Conservation (phyloP, 92 coral and sea anemone genomes). For the Palythoa heliodiscus region DNA sequence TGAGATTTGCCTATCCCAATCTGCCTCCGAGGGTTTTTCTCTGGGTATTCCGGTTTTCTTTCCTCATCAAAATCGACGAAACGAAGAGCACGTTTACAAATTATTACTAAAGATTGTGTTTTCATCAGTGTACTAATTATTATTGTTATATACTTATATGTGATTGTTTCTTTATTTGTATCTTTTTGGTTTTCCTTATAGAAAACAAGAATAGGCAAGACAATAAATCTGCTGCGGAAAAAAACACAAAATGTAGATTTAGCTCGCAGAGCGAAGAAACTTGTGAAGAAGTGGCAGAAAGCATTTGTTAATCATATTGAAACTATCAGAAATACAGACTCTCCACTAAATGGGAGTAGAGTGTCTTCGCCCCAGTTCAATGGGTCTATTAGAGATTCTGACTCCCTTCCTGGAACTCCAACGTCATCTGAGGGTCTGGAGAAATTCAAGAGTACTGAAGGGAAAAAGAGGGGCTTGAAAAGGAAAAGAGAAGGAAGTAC, state of each 20-base stretch:
- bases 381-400: slow-evolving; percentile 74
- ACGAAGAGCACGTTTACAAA: too few relatives aligned
- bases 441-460: slow-evolving; percentile 70
- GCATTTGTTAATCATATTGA: slow-evolving; percentile 91
- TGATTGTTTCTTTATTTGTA: not conserved
- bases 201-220: slow-evolving; percentile 98
- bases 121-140: too few relatives aligned
- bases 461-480: slow-evolving; percentile 77
- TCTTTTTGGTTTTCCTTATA: slow-evolving; percentile 39
- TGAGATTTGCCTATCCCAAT: too few relatives aligned
- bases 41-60: too few relatives aligned
- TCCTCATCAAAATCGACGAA: too few relatives aligned
- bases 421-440: slow-evolving; percentile 61
- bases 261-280: slow-evolving; percentile 94
- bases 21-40: too few relatives aligned
- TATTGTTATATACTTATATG: not conserved
- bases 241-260: slow-evolving; percentile 89
- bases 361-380: slow-evolving; percentile 89
- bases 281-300: slow-evolving; percentile 97
- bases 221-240: slow-evolving; percentile 91
- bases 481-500: slow-evolving; percentile 79
- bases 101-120: too few relatives aligned
- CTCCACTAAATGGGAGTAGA: slow-evolving; percentile 90
- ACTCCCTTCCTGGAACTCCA: slow-evolving; percentile 65
- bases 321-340: slow-evolving; percentile 80